These are phyloP conservation scores for Heliconius sara DNA, from an alignment of 2,888 invertebrate species.

Conservation along the genomic window DNA sequence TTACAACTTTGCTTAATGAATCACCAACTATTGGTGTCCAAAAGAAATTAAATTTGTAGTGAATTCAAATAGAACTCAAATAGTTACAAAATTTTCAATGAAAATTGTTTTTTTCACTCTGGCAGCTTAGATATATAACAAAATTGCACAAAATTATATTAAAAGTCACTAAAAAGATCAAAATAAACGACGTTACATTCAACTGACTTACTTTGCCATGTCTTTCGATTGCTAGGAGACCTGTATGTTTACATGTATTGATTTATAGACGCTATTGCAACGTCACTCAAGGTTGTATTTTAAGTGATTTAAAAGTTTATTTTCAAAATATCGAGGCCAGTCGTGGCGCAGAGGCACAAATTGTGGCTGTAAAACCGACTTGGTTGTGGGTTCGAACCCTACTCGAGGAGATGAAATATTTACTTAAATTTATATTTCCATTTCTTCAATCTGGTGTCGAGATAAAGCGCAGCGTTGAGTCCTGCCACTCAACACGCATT, in stretches of 20 bases:
- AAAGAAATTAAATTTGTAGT: background rate
- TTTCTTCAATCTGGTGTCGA: no score
- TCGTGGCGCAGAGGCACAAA: no score
- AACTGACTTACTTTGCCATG: slow-evolving; percentile 45
- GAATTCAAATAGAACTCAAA: background rate
- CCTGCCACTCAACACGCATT: no score
- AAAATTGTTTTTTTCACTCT: background rate
- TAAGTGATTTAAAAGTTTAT: slow-evolving; percentile 12
- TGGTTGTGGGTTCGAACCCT: no score
- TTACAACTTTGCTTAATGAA: background rate
- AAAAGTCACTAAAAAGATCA: background rate
- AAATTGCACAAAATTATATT: background rate
- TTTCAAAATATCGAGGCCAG: background rate
- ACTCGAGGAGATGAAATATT: no score
- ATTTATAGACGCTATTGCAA: slow-evolving; percentile 45
- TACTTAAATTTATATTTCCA: no score
- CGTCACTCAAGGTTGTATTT: slow-evolving; percentile 46
- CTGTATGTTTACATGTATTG: slow-evolving; percentile 46
- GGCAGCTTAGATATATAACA: background rate
- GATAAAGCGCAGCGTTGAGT: no score
- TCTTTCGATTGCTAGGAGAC: slow-evolving; percentile 63
- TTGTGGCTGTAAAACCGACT: no score
- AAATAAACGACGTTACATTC: slow-evolving; percentile 17
- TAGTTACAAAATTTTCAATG: no score
- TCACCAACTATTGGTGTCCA: no score